Percentiles rank a stretch among this genome's conserved stretches.
phyloP scores from a whole-genome alignment of 1,140 invertebrate genomes.

The Lepeophtheirus salmonis region DNA sequence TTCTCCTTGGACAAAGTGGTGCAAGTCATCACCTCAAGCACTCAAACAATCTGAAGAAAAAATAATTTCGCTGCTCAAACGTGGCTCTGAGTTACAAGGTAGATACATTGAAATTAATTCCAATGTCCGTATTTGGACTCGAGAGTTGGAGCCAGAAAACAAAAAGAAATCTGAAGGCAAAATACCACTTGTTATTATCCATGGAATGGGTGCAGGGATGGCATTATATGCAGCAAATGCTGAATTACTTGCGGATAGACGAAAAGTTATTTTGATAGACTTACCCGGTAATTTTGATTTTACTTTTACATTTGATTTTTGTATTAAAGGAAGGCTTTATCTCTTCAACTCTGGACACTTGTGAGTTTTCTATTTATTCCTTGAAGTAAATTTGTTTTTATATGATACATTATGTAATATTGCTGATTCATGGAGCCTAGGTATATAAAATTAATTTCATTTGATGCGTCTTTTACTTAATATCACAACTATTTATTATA shows the following conservation, averaged over 20 bases:
- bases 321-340: too few species aligned
- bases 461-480: too few species aligned
- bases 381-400: too few species aligned
- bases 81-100: background rate
- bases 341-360: too few species aligned
- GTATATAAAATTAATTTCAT: too few species aligned
- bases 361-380: too few species aligned
- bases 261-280: conserved; percentile 13
- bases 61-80: background rate
- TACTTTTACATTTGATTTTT: too few species aligned
- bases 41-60: background rate
- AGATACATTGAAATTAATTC: background rate
- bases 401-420: too few species aligned
- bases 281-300: conserved; percentile 10
- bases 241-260: background rate
- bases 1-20: background rate
- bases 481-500: too few species aligned
- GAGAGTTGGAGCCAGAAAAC: background rate
- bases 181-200: conserved; percentile 14
- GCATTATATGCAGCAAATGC: conserved; percentile 13
- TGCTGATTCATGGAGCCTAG: too few species aligned
- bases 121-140: background rate
- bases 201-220: conserved; percentile 16
- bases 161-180: background rate
- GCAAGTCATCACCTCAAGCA: background rate